Percentiles rank a stretch among this genome's conserved stretches.
Evolutionary conservation across 2,113 vertebrate genomes (phyloP).

Genomic region (Phyllostomus discolor): DNA sequence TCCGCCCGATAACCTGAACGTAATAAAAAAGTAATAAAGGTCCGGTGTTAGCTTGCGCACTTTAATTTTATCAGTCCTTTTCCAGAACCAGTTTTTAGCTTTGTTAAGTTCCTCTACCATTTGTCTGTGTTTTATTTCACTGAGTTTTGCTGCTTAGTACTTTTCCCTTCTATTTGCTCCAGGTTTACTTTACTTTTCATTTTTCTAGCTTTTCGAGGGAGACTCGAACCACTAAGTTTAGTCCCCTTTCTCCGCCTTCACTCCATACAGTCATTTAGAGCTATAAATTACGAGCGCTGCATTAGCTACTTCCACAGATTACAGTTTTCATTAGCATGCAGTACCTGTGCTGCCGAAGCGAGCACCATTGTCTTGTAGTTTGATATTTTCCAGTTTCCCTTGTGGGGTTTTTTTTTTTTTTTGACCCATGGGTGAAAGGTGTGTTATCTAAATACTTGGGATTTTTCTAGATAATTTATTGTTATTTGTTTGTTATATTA

Average conservation of each 20-base stretch:
- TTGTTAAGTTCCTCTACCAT: not conserved
- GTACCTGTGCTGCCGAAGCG: not conserved
- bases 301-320: not conserved
- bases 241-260: not conserved
- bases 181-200: not conserved
- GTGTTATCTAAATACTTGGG: too few species aligned
- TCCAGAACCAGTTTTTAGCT: not conserved
- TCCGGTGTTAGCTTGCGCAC: not conserved
- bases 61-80: not conserved
- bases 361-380: not conserved
- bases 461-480: not conserved
- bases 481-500: not conserved
- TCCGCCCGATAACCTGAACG: not conserved
- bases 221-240: not conserved
- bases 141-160: not conserved
- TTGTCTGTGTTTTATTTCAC: not conserved
- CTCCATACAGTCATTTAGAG: not conserved
- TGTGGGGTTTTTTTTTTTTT: not conserved
- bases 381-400: not conserved
- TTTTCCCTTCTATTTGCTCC: not conserved
- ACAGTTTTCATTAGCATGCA: not conserved
- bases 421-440: not conserved
- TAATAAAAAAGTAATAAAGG: slow-evolving; percentile 9
- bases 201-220: not conserved
- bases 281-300: not conserved